Evolutionary conservation across 2,797 vertebrate genomes (phyloP), one percentile per base, ranked within the genome.

Genomic region (Muscicapa striata): DNA sequence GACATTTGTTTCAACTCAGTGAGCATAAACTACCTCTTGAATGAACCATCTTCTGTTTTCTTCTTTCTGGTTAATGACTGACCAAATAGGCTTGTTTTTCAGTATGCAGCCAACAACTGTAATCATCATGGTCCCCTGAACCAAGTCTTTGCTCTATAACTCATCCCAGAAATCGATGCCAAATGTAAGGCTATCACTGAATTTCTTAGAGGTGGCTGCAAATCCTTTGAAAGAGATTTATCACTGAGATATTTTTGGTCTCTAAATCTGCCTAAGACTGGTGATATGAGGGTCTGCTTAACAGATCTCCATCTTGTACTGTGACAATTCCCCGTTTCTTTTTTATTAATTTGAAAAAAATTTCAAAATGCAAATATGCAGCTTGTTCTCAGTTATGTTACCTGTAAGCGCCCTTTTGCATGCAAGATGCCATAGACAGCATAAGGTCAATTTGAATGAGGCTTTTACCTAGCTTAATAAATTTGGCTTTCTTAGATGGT

Each of bases 21-120:
- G 69, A 94, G 48, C 87, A 62, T 40, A 77, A 94, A 95, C 24
- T 46, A 51, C 46, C 61, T 76, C 54, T 74, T 77, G 59, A 95
- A 84, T 22, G 57, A 92, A 43, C 2, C 0, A 58, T 66, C 86
- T 84, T 87, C 61, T 79, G 54, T 81, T 92, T 87, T 58, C 78
- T 90, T 72, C 64, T 73, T 82, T 78, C 74, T 87, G 63, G 74
- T 75, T 94, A 93, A 93, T 73, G 83, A 93, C 54, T 84, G 72
- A 89, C 82, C 36, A 95, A 57, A 93, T 26, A 61, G 38, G 24
- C 38, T 80, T 94, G 41, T 36, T 95, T 95, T 91, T 59, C 81
- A 82, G 30, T n/a, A 38, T 12, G 51, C 20, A 75, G 45, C 29
- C 30, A 72, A 57, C 24, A 80, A 20, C 68, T 78, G 21, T 40